phyloP scores from a whole-genome alignment of 2,888 invertebrate species.

The Liposcelis brunnea region DNA sequence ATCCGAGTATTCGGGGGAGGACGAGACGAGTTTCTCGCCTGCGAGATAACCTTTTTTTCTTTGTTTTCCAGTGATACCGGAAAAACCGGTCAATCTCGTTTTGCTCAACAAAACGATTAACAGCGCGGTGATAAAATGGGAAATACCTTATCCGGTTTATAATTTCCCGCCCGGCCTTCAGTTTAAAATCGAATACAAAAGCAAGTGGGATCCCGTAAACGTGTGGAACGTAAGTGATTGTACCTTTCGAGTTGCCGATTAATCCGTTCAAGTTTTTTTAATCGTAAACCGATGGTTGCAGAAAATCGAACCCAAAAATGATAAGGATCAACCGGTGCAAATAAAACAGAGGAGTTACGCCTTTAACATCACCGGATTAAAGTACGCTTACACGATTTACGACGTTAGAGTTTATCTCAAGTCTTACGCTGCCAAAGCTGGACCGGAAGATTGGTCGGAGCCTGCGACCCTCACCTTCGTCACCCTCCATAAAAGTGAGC shows the following conservation, averaged over 20 bases:
- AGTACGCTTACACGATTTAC: constrained; percentile 50
- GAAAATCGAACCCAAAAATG: constrained; percentile 9
- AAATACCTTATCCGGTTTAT: constrained; percentile 28
- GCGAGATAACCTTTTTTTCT: too few species aligned
- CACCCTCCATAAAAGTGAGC: constrained; percentile 29
- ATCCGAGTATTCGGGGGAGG: too few species aligned
- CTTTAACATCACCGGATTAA: constrained; percentile 34
- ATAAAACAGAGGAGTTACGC: constrained; percentile 9
- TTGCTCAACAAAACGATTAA: constrained; percentile 28
- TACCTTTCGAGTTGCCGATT: constrained; percentile 11
- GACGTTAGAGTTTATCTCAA: constrained; percentile 52
- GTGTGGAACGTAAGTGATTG: constrained; percentile 28
- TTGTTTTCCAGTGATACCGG: constrained; percentile 31
- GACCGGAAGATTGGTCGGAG: constrained; percentile 49
- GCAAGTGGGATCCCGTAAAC: constrained; percentile 28
- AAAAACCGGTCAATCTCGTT: constrained; percentile 30
- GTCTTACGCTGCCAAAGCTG: constrained; percentile 31
- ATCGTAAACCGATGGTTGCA: constrained; percentile 9
- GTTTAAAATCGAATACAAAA: constrained; percentile 34
- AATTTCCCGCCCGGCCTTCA: constrained; percentile 33
- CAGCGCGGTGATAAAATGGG: constrained; percentile 32
- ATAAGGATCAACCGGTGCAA: constrained; percentile 5
- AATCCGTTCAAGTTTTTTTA: too few species aligned
- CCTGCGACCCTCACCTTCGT: constrained; percentile 39
- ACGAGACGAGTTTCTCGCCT: too few species aligned